These are phyloP conservation scores for Acipenser transmontanus DNA, from an alignment of 2,797 vertebrate species.

Conservation along the genomic window DNA sequence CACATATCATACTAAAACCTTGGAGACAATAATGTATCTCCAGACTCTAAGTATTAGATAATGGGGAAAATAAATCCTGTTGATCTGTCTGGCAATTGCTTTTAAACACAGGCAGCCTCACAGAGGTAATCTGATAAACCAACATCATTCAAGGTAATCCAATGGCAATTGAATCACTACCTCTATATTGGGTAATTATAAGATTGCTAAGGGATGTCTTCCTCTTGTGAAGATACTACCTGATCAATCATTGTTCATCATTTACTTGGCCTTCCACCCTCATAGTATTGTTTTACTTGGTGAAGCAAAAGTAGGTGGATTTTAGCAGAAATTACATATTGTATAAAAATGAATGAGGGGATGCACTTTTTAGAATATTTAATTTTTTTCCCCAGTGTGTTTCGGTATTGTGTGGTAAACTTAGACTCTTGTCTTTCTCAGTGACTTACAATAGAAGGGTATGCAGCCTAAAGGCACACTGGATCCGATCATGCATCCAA, in stretches of 20 bases:
- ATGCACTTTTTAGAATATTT: too few species aligned
- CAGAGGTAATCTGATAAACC: neutral
- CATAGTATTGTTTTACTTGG: neutral
- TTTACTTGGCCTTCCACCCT: neutral
- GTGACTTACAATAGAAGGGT: too few species aligned
- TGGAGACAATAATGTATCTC: neutral
- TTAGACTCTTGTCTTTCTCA: too few species aligned
- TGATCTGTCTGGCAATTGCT: neutral
- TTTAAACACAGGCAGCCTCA: neutral
- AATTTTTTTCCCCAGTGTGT: too few species aligned
- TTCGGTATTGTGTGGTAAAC: too few species aligned
- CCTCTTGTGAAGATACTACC: neutral
- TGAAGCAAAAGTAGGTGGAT: too few species aligned
- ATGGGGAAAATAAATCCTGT: neutral
- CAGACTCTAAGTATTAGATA: constrained; percentile 2
- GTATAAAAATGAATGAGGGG: too few species aligned
- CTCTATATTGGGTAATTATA: neutral
- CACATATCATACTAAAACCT: neutral
- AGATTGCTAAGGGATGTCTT: constrained; percentile 1
- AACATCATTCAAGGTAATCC: neutral
- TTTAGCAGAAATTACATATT: too few species aligned
- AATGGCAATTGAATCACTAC: constrained; percentile 1
- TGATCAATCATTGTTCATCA: constrained; percentile 1
- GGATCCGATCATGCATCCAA: too few species aligned
- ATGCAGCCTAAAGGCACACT: too few species aligned